A percentile compares a stretch with the other conserved stretches of the same genome.
Evolutionary conservation across 2,797 vertebrate genomes (phyloP).

Genomic region (Pitangus sulphuratus): DNA sequence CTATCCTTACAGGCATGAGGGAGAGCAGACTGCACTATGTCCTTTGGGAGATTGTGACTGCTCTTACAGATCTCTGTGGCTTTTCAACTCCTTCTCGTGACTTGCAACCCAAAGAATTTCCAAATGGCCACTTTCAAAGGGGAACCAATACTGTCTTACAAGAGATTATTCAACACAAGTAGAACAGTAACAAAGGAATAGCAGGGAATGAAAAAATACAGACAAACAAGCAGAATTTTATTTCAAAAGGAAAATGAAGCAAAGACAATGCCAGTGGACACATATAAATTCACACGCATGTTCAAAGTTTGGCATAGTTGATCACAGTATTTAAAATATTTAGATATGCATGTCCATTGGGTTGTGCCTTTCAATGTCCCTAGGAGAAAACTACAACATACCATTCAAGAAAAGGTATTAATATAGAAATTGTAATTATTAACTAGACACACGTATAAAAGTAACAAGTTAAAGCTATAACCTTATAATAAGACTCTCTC

Average conservation of each 20-base stretch:
- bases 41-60: neutral
- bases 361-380: neutral
- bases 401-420: neutral
- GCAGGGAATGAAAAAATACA: neutral
- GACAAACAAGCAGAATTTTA: neutral
- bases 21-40: neutral
- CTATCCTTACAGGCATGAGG: neutral
- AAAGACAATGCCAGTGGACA: neutral
- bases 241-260: neutral
- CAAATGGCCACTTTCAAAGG: neutral
- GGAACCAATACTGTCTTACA: neutral
- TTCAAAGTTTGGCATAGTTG: neutral
- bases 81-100: neutral
- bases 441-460: neutral
- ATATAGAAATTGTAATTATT: neutral
- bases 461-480: neutral
- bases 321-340: neutral
- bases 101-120: neutral
- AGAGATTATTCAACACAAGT: neutral
- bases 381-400: neutral
- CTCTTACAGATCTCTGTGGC: neutral
- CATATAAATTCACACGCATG: neutral
- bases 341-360: neutral
- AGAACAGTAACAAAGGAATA: neutral
- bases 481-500: neutral